phyloP scores from a whole-genome alignment of 2,113 vertebrate genomes.

The Elanoides forficatus region DNA sequence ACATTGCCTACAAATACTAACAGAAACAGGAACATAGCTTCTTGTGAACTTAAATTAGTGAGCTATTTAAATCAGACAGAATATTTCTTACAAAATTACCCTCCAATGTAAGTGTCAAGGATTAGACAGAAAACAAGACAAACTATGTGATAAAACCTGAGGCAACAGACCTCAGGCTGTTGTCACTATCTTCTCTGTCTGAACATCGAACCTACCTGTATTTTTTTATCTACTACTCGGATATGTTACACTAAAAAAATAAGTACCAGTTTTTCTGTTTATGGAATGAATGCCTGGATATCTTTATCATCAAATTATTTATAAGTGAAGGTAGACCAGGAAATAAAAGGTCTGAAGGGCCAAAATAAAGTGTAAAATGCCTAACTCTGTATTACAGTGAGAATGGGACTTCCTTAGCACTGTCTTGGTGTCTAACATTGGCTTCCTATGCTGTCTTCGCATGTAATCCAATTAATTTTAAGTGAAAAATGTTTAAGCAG shows the following conservation, averaged over 20 bases:
- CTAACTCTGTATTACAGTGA: neutral
- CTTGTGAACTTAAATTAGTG: neutral
- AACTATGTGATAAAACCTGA: neutral
- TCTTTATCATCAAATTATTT: neutral
- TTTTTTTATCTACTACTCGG: neutral
- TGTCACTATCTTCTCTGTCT: neutral
- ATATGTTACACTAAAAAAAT: neutral
- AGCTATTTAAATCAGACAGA: neutral
- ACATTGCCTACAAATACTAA: neutral
- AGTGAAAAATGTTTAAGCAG: neutral
- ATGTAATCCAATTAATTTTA: neutral
- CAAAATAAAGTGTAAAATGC: neutral
- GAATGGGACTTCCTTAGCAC: neutral
- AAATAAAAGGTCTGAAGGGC: neutral
- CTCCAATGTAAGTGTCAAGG: neutral
- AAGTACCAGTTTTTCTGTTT: neutral
- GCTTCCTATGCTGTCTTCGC: neutral
- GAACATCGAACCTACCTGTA: neutral
- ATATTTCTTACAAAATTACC: neutral
- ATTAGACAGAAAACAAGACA: neutral
- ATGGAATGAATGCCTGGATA: neutral
- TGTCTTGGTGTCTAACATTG: neutral
- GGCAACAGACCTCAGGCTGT: neutral
- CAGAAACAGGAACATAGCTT: neutral
- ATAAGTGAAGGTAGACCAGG: neutral